Base-by-base conservation (phyloP, 2,888 invertebrate genomes). In the Apotomis capreana region DNA sequence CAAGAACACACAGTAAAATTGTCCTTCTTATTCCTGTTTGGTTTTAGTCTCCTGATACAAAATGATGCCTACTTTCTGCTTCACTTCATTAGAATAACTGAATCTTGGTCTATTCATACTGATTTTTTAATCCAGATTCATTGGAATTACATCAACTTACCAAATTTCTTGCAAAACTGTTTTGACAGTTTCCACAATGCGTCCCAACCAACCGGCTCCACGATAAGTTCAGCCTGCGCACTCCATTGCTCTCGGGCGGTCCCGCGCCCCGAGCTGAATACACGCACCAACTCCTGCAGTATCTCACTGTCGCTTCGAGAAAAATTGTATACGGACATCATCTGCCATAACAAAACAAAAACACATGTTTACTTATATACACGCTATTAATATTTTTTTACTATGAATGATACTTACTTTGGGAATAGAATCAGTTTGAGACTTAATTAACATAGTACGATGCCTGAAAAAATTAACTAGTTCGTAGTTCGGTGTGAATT, bases 141-240 rank as follows among this genome's bases (percentile, higher is more conserved):
- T 40, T 26, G 26, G 26, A 26, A 26, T 40, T 40, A 40, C 6
- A 40, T 40, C 40, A 36, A 55, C 49, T 81, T 78, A 93, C 93
- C 89, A 83, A 95, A 94, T 74, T 93, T 93, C 79, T 95, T 95
- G 79, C 96, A 96, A 52, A 94, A 94, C 4, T 92, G 82, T 68
- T 95, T 94, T 0, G 95, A 95, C 8, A 96, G 92, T 84, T 95
- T 96, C 96, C 96, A 96, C 8, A 96, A 79, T 0, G 95, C 95
- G 78, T 95, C 95, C 96, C 96, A 96, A 0, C 96, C 96, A 0
- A 93, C 94, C 0, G 95, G 95, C 78, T 96, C 96, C 2, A 96
- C 86, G 0, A 94, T 86, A 44, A 95, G 79, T 79, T 96, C 95
- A 0, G 94, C 92, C 54, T 92, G 89, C 62, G 88, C 77, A 59